Evolutionary conservation across 2,797 vertebrate genomes (phyloP).

Genomic region (Pipistrellus kuhlii): DNA sequence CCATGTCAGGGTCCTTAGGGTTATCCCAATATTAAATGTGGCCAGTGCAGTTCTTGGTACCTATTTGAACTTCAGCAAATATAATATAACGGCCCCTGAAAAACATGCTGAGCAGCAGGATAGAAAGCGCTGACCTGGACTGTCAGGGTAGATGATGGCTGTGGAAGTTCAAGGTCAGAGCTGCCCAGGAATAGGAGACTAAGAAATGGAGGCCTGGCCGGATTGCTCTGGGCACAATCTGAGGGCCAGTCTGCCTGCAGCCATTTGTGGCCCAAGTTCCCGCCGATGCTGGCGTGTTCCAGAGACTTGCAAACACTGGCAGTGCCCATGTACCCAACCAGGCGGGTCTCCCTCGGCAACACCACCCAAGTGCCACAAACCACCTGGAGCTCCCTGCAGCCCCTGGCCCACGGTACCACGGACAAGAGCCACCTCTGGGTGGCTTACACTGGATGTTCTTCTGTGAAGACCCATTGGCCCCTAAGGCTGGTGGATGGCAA

Average conservation of each 20-base stretch:
- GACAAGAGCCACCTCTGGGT: not conserved
- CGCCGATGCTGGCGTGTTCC: fast-evolving
- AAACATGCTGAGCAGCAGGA: not conserved
- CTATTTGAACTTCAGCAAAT: not conserved
- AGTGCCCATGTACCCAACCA: not conserved
- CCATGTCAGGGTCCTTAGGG: not conserved
- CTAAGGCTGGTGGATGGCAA: not conserved
- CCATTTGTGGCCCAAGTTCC: not conserved
- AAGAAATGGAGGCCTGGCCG: fast-evolving
- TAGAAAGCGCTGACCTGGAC: not conserved
- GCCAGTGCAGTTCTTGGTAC: not conserved
- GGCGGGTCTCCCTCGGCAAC: fast-evolving
- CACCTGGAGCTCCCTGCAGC: not conserved
- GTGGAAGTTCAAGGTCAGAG: not conserved
- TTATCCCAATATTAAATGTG: not conserved
- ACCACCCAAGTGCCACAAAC: not conserved
- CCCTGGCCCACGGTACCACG: not conserved
- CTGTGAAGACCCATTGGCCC: not conserved
- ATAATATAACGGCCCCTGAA: not conserved
- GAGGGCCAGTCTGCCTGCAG: not conserved
- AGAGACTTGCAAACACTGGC: not conserved
- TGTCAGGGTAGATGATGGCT: too few relatives aligned
- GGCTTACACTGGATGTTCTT: not conserved
- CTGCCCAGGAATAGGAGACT: not conserved
- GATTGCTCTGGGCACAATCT: not conserved